These are phyloP conservation scores for Zaprionus capensis DNA, from an alignment of 1,140 invertebrate genomes.

Conservation along the genomic window DNA sequence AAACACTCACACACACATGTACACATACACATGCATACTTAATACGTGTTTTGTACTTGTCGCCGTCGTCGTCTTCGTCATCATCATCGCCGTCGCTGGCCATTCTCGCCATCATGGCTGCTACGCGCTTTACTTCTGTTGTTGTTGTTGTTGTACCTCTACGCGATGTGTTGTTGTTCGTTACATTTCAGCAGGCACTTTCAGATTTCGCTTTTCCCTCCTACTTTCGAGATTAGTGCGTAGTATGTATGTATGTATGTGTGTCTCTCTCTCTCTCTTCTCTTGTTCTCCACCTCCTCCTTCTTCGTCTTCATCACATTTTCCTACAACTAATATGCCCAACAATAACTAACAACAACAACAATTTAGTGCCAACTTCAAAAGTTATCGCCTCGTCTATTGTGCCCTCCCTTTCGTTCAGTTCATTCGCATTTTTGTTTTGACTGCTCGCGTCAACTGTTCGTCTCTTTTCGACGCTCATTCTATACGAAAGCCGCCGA, in stretches of 20 bases:
- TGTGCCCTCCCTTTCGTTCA: constrained; percentile 45
- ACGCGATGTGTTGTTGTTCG: constrained; percentile 45
- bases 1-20: constrained; percentile 25
- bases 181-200: constrained; percentile 50
- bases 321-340: constrained; percentile 22
- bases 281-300: not conserved
- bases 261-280: not conserved
- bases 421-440: constrained; percentile 76
- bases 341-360: constrained; percentile 16
- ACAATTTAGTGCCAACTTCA: constrained; percentile 37
- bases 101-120: constrained; percentile 56
- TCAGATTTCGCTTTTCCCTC: constrained; percentile 49
- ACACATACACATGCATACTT: constrained; percentile 60
- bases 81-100: constrained; percentile 53
- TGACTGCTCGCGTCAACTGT: constrained; percentile 58
- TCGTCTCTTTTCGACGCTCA: constrained; percentile 60
- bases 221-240: constrained; percentile 15
- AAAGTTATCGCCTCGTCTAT: constrained; percentile 45
- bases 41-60: constrained; percentile 81
- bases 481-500: constrained; percentile 71
- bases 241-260: not conserved
- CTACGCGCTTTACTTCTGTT: constrained; percentile 39
- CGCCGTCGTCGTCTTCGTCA: constrained; percentile 61
- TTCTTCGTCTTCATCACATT: not conserved
- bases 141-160: constrained; percentile 38